Conservation (phyloP, 2,113 vertebrate species). For the Andinoacara biseriatus region DNA sequence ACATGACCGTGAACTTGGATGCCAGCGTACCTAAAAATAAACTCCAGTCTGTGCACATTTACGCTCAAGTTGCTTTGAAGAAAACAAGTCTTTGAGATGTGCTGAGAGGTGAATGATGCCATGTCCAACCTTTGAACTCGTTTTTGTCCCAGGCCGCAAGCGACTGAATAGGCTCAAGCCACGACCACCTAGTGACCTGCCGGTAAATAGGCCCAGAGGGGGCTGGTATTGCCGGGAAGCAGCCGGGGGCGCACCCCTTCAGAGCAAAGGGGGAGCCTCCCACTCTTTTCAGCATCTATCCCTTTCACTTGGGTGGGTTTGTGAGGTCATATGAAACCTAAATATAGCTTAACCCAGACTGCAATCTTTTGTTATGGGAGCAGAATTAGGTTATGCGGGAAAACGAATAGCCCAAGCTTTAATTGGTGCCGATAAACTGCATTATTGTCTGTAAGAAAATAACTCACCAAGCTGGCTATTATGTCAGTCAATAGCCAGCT, state of each 20-base stretch:
- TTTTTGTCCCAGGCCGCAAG: background rate
- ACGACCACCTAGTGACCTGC: conserved; percentile 55
- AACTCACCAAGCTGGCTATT: background rate
- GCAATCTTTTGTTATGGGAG: background rate
- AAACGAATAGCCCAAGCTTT: background rate
- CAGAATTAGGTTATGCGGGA: background rate
- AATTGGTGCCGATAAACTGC: conserved; percentile 9
- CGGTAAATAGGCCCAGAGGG: conserved; percentile 60
- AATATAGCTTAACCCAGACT: conserved; percentile 36
- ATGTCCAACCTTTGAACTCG: conserved; percentile 42
- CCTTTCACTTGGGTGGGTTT: conserved; percentile 40
- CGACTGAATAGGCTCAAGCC: conserved; percentile 34
- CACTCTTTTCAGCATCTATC: conserved; percentile 30
- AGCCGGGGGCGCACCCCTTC: conserved; percentile 8
- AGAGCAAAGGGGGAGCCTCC: background rate
- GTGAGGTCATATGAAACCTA: conserved; percentile 49
- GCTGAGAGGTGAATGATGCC: conserved; percentile 17
- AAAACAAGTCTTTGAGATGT: conserved; percentile 27
- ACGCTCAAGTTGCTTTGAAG: conserved; percentile 36
- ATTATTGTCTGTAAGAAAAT: background rate
- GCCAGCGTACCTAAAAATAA: conserved; percentile 61
- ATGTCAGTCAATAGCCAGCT: background rate
- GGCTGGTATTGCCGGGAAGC: conserved; percentile 75
- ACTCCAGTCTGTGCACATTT: conserved; percentile 16
- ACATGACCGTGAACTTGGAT: conserved; percentile 13